Evolutionary conservation across 2,888 invertebrate species (phyloP), one percentile per base, ranked within the genome.

Genomic region (Cremastinae sp.): DNA sequence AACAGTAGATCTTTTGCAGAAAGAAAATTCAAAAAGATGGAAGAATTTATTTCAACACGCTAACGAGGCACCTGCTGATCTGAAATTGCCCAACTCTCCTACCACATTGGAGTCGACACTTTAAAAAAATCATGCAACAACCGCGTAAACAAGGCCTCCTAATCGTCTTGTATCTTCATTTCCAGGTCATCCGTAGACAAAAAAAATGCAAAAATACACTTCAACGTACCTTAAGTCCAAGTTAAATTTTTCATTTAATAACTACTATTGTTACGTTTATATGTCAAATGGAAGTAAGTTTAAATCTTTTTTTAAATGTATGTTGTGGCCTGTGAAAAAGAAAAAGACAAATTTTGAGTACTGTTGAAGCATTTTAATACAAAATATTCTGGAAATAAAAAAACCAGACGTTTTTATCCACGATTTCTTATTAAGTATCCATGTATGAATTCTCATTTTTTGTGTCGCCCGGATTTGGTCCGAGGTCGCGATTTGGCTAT

Each of bases 1-100:
- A 94, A 84, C 95, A 95, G 91, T 95, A 93, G 91, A 84, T 79
- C 68, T 78, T 45, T 56, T 62, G 14, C 61, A 28, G 77, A 70
- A 81, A 75, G 75, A 75, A 76, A 79, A 78, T 80, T 77, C 71
- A 78, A 76, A 71, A 78, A 80, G 80, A 68, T 77, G 75, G 81
- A n/a, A n/a, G n/a, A n/a, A n/a, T n/a, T n/a, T n/a, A n/a, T n/a
- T n/a, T n/a, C 61, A 61, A 79, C 69, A 49, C 41, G 78, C 80
- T 82, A 81, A 83, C 78, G 79, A 82, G 79, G 82, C 65, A 68
- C 45, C 72, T 68, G 62, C 78, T 80, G 82, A 81, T 79, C 82
- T 81, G 82, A 78, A 80, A 84, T 81, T 83, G 81, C 82, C 80
- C 82, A 83, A 81, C 82, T 83, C 81, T 81, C 51, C 43, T 45